These are phyloP conservation scores for Xenentodon cancila DNA, from an alignment of 2,797 vertebrate genomes.

Conservation along the genomic window DNA sequence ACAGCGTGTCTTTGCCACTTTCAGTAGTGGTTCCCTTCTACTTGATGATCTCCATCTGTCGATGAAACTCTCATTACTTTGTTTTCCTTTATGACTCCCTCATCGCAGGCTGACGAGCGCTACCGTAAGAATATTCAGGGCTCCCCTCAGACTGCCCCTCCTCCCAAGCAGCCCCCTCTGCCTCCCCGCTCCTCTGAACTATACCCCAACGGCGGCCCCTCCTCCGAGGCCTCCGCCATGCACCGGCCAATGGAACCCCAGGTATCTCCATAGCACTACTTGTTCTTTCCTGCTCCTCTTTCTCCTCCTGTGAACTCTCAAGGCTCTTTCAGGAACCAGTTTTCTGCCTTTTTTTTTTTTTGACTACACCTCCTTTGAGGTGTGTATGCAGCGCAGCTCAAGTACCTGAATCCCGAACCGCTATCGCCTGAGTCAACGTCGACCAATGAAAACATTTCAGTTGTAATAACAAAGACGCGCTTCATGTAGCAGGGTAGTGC, in stretches of 20 bases:
- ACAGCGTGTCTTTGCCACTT: background rate
- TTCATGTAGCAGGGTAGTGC: background rate
- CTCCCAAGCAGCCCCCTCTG: constrained; percentile 93
- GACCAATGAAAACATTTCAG: background rate
- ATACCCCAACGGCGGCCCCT: constrained; percentile 92
- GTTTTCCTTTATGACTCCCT: constrained; percentile 21
- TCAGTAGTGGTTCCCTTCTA: constrained; percentile 24
- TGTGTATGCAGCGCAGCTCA: background rate
- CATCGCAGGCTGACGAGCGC: constrained; percentile 90
- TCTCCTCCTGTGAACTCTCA: background rate
- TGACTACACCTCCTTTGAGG: background rate
- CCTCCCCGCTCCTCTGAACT: constrained; percentile 94
- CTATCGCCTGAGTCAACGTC: background rate
- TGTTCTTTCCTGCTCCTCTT: background rate
- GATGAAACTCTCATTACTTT: constrained; percentile 4
- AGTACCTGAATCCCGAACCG: background rate
- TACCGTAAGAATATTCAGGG: constrained; percentile 97
- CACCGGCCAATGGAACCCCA: constrained; percentile 96
- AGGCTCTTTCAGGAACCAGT: background rate
- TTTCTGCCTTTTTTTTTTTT: background rate
- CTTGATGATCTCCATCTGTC: constrained; percentile 7
- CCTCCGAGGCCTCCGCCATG: constrained; percentile 89
- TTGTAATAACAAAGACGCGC: background rate
- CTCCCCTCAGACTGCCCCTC: constrained; percentile 94
- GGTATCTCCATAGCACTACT: constrained; percentile 79